Evolutionary conservation across 2,888 invertebrate species (phyloP), one percentile per base, ranked within the genome.

Genomic region (Eupithecia dodoneata): DNA sequence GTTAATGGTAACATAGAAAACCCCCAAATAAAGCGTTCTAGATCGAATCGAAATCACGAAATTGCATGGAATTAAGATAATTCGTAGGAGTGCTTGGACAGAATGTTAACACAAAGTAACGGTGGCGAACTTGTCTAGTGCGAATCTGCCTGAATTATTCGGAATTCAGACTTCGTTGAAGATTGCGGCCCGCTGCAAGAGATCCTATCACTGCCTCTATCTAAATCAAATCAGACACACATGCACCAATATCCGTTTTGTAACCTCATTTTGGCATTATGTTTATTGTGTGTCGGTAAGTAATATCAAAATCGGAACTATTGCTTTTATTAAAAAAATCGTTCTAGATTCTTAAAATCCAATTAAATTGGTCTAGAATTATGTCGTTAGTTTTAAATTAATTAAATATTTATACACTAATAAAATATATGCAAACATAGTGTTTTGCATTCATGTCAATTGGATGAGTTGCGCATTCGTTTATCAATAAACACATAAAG

Each of bases 101-200:
- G 93, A 93, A 94, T 94, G 87, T 85, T 91, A 93, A 93, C 85
- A 80, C 84, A 81, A 79, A 86, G 80, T 94, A 94, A 94, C 94
- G 94, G 94, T 91, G 86, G 85, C 85, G 86, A 85, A 80, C 85
- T 87, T 85, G 90, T 92, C 92, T 93, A 88, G 87, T 87, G 86
- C 86, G 87, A 91, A 92, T 93, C 93, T 93, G 91, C 89, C 90
- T 93, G 92, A 93, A 93, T 90, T 93, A 93, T 93, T 94, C 92
- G 89, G 89, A 88, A 87, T 90, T 79, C 79, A 77, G 72, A 89
- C 90, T 90, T 92, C 89, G 85, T 85, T 84, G 80, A 87, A 86
- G 86, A 89, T 89, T 92, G 91, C 90, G 86, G 86, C 88, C 86
- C 83, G 83, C 83, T 80, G 71, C 76, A 78, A 30, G 85, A 83